These are phyloP conservation scores for Conops quadrifasciatus DNA, from an alignment of 2,888 invertebrate genomes.

Conservation along the genomic window DNA sequence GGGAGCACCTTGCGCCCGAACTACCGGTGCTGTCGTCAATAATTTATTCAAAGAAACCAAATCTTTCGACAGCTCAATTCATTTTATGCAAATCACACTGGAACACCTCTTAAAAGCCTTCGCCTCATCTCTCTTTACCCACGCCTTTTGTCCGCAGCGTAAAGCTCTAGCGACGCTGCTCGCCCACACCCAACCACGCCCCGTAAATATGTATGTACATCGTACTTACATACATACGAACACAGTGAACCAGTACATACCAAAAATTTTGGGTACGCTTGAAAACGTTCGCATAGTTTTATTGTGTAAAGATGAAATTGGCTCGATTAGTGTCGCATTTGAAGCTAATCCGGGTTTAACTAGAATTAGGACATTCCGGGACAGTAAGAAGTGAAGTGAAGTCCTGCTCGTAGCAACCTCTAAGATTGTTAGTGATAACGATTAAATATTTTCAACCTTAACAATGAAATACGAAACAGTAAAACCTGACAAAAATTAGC, in stretches of 20 bases:
- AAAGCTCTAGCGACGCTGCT: not conserved
- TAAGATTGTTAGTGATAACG: not conserved
- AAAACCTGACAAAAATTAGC: no score
- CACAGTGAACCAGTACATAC: not conserved
- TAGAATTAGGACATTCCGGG: not conserved
- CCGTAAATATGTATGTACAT: not conserved
- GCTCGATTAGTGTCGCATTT: conserved; percentile 8
- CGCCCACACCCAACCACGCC: not conserved
- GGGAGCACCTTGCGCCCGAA: not conserved
- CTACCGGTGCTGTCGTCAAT: not conserved
- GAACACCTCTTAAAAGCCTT: not conserved
- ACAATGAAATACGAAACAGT: no score
- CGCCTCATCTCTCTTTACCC: not conserved
- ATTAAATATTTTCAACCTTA: no score
- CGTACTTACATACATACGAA: not conserved
- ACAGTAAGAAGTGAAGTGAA: no score
- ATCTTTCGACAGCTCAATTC: not conserved
- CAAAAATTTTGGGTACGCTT: not conserved
- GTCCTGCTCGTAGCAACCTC: not conserved
- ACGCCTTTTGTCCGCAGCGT: not conserved
- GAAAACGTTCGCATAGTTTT: not conserved
- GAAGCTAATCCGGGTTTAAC: not conserved
- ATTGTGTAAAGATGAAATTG: conserved; percentile 21
- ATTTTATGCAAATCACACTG: conserved; percentile 9
- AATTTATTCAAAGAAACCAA: conserved; percentile 13